Evolutionary conservation across 2,888 invertebrate species (phyloP), one percentile per base, ranked within the genome.

Genomic region (Synergus laeviventris): DNA sequence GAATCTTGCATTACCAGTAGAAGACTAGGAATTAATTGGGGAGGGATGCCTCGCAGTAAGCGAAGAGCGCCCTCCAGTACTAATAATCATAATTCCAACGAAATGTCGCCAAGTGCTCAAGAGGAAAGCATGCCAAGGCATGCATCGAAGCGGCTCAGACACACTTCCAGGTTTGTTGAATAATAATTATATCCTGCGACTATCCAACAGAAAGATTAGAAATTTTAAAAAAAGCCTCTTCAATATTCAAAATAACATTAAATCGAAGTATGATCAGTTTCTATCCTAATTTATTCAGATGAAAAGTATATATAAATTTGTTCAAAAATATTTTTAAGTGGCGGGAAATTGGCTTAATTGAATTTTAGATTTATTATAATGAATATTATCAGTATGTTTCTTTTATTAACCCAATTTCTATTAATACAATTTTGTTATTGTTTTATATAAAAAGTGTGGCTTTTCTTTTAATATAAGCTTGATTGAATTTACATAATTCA

Each of bases 21-120:
- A 82, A 83, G 76, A 78, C 82, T 83, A 81, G 78, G 64, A 83
- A 78, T 82, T 85, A 86, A 84, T 83, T 83, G 81, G 81, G 87
- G 88, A 90, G 90, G 90, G 88, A 91, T 91, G 91, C 91, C 91
- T 89, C 91, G 91, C 86, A 88, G 89, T 82, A 91, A 91, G 87
- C 89, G 91, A 86, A 90, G 90, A 90, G 90, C 89, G 84, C 88
- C 90, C 87, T 88, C 90, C 84, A 89, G 86, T 85, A 90, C 90
- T 82, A 90, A 87, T 78, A 82, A 89, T 81, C 88, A 89, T 81
- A 87, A 88, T 84, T 78, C 87, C n/a, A 83, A 87, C 61, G 89
- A 90, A 60, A 90, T 90, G 90, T 84, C 90, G 81, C 89, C 90
- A 70, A 89, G 90, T 84, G 87, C 89, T 74, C 89, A 90, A 36